Base-by-base conservation (phyloP, 2,888 invertebrate species). In the Heliconius aoede region DNA sequence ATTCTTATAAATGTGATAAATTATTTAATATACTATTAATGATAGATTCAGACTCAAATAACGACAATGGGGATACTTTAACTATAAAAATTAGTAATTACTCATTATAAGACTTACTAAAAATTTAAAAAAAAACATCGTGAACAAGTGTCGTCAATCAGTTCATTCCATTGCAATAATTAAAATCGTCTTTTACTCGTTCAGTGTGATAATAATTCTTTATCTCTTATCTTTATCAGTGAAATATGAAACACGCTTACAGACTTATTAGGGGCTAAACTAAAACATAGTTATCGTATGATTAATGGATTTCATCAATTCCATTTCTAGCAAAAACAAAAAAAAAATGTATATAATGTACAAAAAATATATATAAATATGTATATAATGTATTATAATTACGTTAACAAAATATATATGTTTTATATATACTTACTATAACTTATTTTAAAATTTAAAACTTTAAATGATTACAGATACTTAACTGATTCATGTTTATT, bases 151-250 rank as follows among this genome's bases (percentile, higher is more conserved):
- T 65, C 24, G 65, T 15, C 40, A 40, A 65, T 65, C 36, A 65
- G 24, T 40, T 40, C 15, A 36, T 24, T 65, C 18, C 36, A 36
- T 40, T 40, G 36, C 36, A 40, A 40, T 65, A 36, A 64, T n/a
- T 36, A 24, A 32, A 64, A 40, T 65, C 65, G 65, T 65, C 65
- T 36, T 65, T 65, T 36, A 65, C 24, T 65, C 40, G 36, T 40
- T 40, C 36, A 40, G 15, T 3, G n/a, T 65, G 65, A 65, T 65
- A 65, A 40, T 40, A 40, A 36, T 15, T 24, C 8, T 15, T 36
- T 36, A 65, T 65, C 24, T 24, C 8, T 15, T n/a, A 64, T 65
- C n/a, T 24, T 64, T 65, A 65, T 65, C 65, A 28, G 24, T 24
- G 13, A 65, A n/a, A 65, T 65, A 65, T 36, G 36, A 1, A 15